Base-by-base conservation (phyloP, 2,888 invertebrate genomes). In the Amphipyra berbera region DNA sequence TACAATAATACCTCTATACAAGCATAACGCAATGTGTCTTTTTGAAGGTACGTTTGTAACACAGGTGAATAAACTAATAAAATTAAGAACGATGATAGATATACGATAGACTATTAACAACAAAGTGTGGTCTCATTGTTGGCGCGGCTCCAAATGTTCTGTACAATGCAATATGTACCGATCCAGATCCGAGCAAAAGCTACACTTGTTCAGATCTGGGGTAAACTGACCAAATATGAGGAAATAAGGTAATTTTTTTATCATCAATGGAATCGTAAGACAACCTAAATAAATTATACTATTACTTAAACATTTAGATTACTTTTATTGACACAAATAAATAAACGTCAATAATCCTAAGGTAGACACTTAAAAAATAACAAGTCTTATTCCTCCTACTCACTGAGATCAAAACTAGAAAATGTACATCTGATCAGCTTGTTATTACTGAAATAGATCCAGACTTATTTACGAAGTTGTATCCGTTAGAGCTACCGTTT, bases 31-130 rank as follows among this genome's bases (percentile, higher is more conserved):
- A 60, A 67, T 71, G 58, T 64, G 79, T 69, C 55, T 71, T 40
- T 76, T 78, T 73, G 64, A 79, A 62, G 73, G 58, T 78, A 73
- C 45, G 60, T 72, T 73, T 76, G 70, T 61, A 72, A 50, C 58
- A 37, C 68, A 81, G 88, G 85, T 86, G 84, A 89, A 88, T 82
- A 87, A 88, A 86, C 89, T 84, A 82, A 85, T 88, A 82, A 87
- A 88, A 78, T 81, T 79, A 78, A 76, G 74, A 71, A 78, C 70
- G 82, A 81, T 86, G 82, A 83, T 78, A 81, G 78, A 84, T 79
- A 68, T 64, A 73, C 63, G 69, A 68, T 72, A 73, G 76, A 76
- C 75, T 73, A 74, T 79, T 81, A 82, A 79, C 79, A 81, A 76
- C 73, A 77, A 83, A 82, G 77, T 84, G 83, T 76, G 82, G 84